These are phyloP conservation scores for Onthophagus taurus DNA, from an alignment of 1,140 invertebrate genomes.

Conservation along the genomic window DNA sequence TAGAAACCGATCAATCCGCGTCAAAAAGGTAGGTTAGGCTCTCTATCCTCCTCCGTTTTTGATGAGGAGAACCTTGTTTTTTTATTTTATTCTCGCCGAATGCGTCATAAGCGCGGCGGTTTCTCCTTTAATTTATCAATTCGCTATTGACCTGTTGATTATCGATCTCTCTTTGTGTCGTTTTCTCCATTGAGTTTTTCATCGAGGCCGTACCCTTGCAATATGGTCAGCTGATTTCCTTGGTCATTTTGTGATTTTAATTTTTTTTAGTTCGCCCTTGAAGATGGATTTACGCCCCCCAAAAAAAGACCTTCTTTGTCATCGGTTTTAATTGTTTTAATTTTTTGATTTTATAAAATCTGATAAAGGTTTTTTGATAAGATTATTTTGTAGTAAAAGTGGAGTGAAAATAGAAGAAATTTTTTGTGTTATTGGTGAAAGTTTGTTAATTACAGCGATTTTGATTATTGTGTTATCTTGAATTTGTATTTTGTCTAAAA, in stretches of 20 bases:
- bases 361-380: too few species aligned
- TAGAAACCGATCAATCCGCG: background rate
- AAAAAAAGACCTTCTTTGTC: slow-evolving; percentile 12
- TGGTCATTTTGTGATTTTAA: slow-evolving; percentile 10
- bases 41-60: slow-evolving; percentile 5
- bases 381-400: too few species aligned
- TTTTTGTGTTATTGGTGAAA: too few species aligned
- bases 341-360: too few species aligned
- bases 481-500: too few species aligned
- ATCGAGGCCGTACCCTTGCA: background rate
- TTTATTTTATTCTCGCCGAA: slow-evolving; percentile 23
- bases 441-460: too few species aligned
- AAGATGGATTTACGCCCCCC: slow-evolving; percentile 14
- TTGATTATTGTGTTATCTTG: too few species aligned
- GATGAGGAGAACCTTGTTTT: background rate
- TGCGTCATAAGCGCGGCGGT: slow-evolving; percentile 18
- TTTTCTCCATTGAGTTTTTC: too few species aligned
- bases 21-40: slow-evolving; percentile 11
- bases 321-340: background rate
- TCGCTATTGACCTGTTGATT: slow-evolving; percentile 14
- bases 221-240: slow-evolving; percentile 19
- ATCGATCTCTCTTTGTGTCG: slow-evolving; percentile 1
- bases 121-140: slow-evolving; percentile 2
- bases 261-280: slow-evolving; percentile 16
- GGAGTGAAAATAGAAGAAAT: too few species aligned